These are phyloP conservation scores for Diplazon laetatorius DNA, from an alignment of 2,888 invertebrate species.

Conservation along the genomic window DNA sequence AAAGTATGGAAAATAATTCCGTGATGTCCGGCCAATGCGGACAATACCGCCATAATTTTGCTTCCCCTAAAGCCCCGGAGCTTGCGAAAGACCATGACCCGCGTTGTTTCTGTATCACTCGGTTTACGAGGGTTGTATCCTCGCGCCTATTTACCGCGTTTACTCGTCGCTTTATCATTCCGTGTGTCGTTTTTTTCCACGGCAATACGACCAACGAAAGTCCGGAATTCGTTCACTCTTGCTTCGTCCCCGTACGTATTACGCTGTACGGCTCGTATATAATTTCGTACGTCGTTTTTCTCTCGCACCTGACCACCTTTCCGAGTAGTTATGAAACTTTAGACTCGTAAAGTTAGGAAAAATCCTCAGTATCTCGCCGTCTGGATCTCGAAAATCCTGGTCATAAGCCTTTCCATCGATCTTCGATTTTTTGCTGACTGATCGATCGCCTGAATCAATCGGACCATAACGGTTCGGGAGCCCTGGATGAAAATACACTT, in stretches of 20 bases:
- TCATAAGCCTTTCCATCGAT: neutral
- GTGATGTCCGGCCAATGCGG: slow-evolving; percentile 5
- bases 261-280: slow-evolving; percentile 6
- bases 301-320: slow-evolving; percentile 6
- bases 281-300: slow-evolving; percentile 17
- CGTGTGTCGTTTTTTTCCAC: slow-evolving; percentile 47
- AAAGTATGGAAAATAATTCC: slow-evolving; percentile 6
- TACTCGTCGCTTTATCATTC: slow-evolving; percentile 36
- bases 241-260: slow-evolving; percentile 5
- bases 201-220: slow-evolving; percentile 46
- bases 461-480: neutral
- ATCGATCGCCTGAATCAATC: neutral
- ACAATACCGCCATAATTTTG: slow-evolving; percentile 13
- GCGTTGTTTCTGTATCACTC: slow-evolving; percentile 69
- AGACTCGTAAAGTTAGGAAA: slow-evolving; percentile 49
- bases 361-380: slow-evolving; percentile 18
- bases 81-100: slow-evolving; percentile 60
- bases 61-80: slow-evolving; percentile 13
- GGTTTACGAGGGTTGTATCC: slow-evolving; percentile 74
- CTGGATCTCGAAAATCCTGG: slow-evolving; percentile 23
- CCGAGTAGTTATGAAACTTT: slow-evolving; percentile 39
- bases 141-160: slow-evolving; percentile 69
- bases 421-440: neutral
- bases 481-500: too few relatives aligned
- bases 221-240: slow-evolving; percentile 24